Percentiles rank a stretch among this genome's conserved stretches.
phyloP scores from a whole-genome alignment of 2,888 invertebrate species.

The Napeogenes sylphis region DNA sequence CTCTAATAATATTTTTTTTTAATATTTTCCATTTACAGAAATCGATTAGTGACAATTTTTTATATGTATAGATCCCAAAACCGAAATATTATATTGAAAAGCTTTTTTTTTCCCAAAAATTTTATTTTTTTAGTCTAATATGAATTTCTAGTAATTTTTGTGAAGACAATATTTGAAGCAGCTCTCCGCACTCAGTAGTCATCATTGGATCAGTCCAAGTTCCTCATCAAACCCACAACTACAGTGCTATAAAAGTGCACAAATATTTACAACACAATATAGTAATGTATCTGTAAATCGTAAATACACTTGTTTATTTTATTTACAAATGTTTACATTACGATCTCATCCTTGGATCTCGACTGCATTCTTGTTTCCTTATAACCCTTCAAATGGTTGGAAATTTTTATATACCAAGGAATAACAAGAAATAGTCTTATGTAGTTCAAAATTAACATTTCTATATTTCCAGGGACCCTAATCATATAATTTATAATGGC shows the following conservation, averaged over 20 bases:
- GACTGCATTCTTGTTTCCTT: neutral
- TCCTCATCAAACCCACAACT: neutral
- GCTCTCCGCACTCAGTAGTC: neutral
- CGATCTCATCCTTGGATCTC: slow-evolving; percentile 36
- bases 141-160: no score
- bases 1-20: no score
- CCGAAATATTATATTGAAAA: no score
- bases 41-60: no score
- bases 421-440: no score
- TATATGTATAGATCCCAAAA: neutral
- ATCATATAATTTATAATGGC: no score
- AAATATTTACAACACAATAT: slow-evolving; percentile 7
- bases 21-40: no score
- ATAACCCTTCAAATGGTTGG: neutral
- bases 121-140: no score
- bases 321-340: slow-evolving; percentile 52
- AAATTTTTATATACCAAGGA: neutral
- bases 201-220: neutral
- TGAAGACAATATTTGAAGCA: no score
- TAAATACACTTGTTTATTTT: slow-evolving; percentile 35
- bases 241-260: neutral
- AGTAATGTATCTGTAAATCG: slow-evolving; percentile 11
- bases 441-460: no score
- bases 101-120: no score
- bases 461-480: no score